These are phyloP conservation scores for Wiebesia pumilae DNA, from an alignment of 1,140 invertebrate species.

Conservation along the genomic window DNA sequence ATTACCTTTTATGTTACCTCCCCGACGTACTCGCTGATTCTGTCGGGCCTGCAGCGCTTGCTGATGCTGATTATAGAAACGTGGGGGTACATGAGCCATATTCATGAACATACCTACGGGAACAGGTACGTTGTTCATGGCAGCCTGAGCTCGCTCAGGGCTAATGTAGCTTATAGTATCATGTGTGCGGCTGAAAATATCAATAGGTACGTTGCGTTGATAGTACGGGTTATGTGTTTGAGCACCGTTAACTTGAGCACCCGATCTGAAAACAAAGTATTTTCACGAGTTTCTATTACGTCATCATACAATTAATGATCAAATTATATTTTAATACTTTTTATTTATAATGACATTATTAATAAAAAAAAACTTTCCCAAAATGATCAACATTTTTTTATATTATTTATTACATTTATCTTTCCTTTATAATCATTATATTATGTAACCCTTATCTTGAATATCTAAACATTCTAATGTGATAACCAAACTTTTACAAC, in stretches of 20 bases:
- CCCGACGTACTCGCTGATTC: constrained; percentile 69
- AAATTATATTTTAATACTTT: too few relatives aligned
- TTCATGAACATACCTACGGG: constrained; percentile 97
- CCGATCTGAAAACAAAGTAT: constrained; percentile 71
- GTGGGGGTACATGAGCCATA: constrained; percentile 90
- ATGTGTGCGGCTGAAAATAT: constrained; percentile 82
- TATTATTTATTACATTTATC: too few relatives aligned
- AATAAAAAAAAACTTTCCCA: too few relatives aligned
- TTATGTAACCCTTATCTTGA: too few relatives aligned
- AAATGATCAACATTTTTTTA: too few relatives aligned
- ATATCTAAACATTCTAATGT: too few relatives aligned
- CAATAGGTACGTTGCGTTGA: constrained; percentile 74
- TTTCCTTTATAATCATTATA: too few relatives aligned
- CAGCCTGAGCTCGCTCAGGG: constrained; percentile 86
- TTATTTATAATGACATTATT: too few relatives aligned
- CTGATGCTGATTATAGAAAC: constrained; percentile 90
- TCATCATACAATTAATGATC: too few relatives aligned
- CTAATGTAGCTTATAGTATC: constrained; percentile 96
- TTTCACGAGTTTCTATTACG: neutral
- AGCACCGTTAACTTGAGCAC: constrained; percentile 73
- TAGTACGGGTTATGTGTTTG: constrained; percentile 74
- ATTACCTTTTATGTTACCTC: constrained; percentile 58
- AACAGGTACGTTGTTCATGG: constrained; percentile 87
- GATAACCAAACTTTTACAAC: too few relatives aligned
- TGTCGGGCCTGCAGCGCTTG: constrained; percentile 80